These are phyloP conservation scores for Cosmopolites sordidus DNA, from an alignment of 2,888 invertebrate species.

Conservation along the genomic window DNA sequence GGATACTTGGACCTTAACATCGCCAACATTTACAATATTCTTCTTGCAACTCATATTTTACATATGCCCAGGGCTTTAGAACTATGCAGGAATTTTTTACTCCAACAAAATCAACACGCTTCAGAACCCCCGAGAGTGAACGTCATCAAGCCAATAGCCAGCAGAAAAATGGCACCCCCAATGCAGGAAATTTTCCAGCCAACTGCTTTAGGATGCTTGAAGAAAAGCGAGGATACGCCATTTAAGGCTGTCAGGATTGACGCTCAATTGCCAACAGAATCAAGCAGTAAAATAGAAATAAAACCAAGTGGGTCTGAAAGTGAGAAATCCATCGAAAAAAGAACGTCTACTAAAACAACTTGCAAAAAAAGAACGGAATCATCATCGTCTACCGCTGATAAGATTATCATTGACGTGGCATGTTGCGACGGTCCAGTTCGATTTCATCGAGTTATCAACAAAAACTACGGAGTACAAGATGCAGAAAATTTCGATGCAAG, in stretches of 20 bases:
- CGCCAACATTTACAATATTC: constrained; percentile 67
- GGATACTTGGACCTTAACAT: constrained; percentile 65
- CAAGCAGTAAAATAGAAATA: constrained; percentile 11
- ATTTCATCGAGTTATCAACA: constrained; percentile 80
- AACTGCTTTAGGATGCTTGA: constrained; percentile 30
- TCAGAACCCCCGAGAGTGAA: constrained; percentile 32
- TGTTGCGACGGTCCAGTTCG: constrained; percentile 88
- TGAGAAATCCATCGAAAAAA: constrained; percentile 28
- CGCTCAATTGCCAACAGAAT: not conserved
- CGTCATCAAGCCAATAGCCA: constrained; percentile 57
- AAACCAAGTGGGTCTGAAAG: not conserved
- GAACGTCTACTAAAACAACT: constrained; percentile 15
- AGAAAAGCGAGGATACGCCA: constrained; percentile 43
- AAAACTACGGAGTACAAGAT: constrained; percentile 60
- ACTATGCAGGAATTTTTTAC: constrained; percentile 61
- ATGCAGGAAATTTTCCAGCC: constrained; percentile 36
- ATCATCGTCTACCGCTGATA: constrained; percentile 37
- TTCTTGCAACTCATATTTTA: constrained; percentile 66
- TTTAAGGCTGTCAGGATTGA: constrained; percentile 32
- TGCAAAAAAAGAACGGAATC: constrained; percentile 21
- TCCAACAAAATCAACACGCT: constrained; percentile 43
- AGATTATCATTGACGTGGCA: constrained; percentile 78
- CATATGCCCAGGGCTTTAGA: constrained; percentile 71
- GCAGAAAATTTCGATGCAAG: constrained; percentile 39
- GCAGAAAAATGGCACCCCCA: constrained; percentile 44